Conservation (phyloP, 2,888 invertebrate genomes). For the Apantesis nais region DNA sequence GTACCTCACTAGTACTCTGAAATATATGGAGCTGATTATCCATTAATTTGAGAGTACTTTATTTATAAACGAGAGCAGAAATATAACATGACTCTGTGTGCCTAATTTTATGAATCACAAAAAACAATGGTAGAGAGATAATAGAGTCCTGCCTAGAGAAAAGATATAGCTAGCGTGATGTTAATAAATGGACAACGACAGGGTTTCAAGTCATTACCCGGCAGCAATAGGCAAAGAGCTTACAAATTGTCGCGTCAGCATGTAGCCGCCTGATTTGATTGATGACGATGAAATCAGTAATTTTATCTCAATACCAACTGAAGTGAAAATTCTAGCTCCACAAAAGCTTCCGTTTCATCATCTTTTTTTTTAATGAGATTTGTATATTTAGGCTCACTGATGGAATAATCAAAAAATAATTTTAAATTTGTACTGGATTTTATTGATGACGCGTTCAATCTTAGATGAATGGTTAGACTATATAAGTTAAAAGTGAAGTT, state of each 20-base stretch:
- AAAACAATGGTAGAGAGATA: background rate
- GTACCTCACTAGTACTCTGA: background rate
- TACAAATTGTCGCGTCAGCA: conserved; percentile 59
- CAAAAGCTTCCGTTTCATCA: conserved; percentile 42
- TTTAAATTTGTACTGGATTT: conserved; percentile 40
- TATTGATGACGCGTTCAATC: background rate
- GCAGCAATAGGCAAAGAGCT: conserved; percentile 47
- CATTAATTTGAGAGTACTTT: background rate
- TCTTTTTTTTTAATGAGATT: conserved; percentile 33
- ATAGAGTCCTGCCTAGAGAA: background rate
- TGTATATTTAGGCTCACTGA: conserved; percentile 31
- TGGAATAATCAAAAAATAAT: conserved; percentile 37
- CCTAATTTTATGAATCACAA: background rate
- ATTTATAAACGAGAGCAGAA: background rate
- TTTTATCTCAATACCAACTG: conserved; percentile 59
- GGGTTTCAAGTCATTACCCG: conserved; percentile 53
- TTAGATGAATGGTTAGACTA: background rate
- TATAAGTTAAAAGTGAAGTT: conserved; percentile 6
- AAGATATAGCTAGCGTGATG: background rate
- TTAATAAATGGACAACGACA: conserved; percentile 17
- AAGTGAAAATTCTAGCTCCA: conserved; percentile 43
- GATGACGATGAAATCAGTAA: conserved; percentile 66
- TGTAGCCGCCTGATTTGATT: conserved; percentile 56
- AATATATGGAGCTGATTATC: background rate
- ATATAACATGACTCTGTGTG: background rate